Percentiles rank a stretch among this genome's conserved stretches.
Evolutionary conservation across 2,888 invertebrate genomes (phyloP).

Genomic region (Brachyptera risi): DNA sequence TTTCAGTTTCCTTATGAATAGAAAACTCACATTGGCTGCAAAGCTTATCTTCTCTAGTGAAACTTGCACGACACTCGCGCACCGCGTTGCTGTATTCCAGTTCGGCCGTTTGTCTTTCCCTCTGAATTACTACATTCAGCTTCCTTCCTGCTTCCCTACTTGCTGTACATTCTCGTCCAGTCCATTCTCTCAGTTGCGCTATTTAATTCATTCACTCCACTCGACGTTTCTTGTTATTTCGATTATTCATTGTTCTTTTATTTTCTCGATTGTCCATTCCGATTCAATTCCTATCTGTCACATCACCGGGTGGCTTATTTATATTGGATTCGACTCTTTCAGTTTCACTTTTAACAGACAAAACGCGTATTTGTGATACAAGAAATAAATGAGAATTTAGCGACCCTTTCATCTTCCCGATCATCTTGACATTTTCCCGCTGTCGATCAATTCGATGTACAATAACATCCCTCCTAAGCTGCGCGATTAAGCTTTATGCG

Average conservation of each 20-base stretch:
- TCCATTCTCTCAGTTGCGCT: not conserved
- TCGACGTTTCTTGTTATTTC: constrained; percentile 1
- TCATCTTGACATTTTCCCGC: not conserved
- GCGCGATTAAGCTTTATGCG: not conserved
- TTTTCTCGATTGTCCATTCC: not conserved
- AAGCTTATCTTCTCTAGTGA: constrained; percentile 13
- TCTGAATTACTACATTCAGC: not conserved
- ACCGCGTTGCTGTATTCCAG: constrained; percentile 3
- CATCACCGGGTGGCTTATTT: not conserved
- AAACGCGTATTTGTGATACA: no score
- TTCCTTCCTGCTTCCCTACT: constrained; percentile 10
- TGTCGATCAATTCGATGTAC: constrained; percentile 6
- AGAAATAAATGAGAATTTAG: no score
- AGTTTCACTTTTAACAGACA: no score
- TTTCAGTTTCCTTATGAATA: constrained; percentile 19
- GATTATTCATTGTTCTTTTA: constrained; percentile 6
- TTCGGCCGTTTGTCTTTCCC: constrained; percentile 13
- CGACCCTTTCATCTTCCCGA: no score
- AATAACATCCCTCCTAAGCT: constrained; percentile 9
- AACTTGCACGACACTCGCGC: constrained; percentile 13
- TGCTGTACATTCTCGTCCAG: not conserved
- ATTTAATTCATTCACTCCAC: constrained; percentile 16
- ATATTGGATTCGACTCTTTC: not conserved
- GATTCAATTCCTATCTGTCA: not conserved
- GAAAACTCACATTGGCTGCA: constrained; percentile 2